These are phyloP conservation scores for Perca fluviatilis DNA, from an alignment of 2,113 vertebrate genomes.

Conservation along the genomic window DNA sequence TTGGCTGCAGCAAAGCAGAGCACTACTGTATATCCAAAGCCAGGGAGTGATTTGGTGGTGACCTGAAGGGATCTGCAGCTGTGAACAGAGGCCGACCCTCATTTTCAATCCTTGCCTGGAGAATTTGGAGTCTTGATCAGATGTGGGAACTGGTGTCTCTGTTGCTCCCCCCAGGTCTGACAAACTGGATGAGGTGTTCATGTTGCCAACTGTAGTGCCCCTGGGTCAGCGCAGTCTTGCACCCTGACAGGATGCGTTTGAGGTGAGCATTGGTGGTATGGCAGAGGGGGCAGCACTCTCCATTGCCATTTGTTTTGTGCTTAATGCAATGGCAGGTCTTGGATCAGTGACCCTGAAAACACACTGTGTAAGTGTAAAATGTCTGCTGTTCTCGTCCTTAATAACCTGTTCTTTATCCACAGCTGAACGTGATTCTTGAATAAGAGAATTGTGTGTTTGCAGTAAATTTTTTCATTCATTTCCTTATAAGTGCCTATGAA, in stretches of 20 bases:
- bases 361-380: neutral
- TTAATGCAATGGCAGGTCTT: conserved; percentile 8
- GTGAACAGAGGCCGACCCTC: neutral
- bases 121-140: neutral
- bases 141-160: neutral
- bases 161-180: neutral
- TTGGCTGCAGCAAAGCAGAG: neutral
- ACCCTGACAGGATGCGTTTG: neutral
- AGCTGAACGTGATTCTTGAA: neutral
- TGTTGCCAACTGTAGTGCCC: neutral
- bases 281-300: neutral
- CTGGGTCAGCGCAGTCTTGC: neutral
- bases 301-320: neutral
- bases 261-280: neutral
- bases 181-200: neutral
- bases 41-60: conserved; percentile 1
- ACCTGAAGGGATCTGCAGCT: neutral
- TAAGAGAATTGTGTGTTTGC: conserved; percentile 1
- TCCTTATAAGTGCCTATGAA: neutral
- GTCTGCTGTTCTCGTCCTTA: neutral
- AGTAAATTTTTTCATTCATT: conserved; percentile 9
- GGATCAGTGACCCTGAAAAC: neutral
- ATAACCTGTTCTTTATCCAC: neutral
- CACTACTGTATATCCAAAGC: neutral
- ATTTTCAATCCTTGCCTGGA: neutral